Base-by-base conservation (phyloP, 2,888 invertebrate genomes). In the Megamerina dolium region DNA sequence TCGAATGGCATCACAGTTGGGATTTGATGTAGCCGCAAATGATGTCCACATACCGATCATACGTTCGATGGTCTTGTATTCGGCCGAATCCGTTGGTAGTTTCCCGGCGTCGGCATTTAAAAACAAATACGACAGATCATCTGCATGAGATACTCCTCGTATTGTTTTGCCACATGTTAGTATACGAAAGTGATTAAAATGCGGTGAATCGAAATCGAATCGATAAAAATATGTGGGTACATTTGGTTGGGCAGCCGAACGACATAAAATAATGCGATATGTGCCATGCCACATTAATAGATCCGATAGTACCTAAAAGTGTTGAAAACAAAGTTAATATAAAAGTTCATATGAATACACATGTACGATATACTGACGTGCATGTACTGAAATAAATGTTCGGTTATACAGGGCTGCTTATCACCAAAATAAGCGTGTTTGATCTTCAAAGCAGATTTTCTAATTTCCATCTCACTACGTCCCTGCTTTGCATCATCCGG, bases 111-210 rank as follows among this genome's bases (percentile, higher is more conserved):
- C 50, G 5, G 57, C 36, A 45, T 57, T 64, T 26, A 63, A 60
- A 29, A 72, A 71, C 2, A 70, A 37, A 35, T 71, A 71, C 4
- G 66, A 64, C 5, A 71, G 16, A 29, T 72, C 72, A 47, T 72
- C 71, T 1, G 52, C 70, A 51, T 71, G 72, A 14, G 61, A 57
- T 2, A 63, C 63, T 3, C 70, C 70, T 2, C 59, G 55, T 0
- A 60, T 45, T 2, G 36, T 38, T 46, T 4, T 50, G 3, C 63
- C 67, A 37, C 66, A 68, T 13, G 56, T 58, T 4, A 64, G 37
- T 26, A 57, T 48, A 6, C 68, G 65, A 38, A 60, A 60, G 14
- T 64, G 63, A 52, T 71, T 72, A 32, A 66, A 68, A 37, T 56
- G 52, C n/a, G 60, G 53, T 0, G 71, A 71, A 43, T 72, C 71